Base-by-base conservation (phyloP, 2,113 vertebrate species). In the Vulpes ferrilata region DNA sequence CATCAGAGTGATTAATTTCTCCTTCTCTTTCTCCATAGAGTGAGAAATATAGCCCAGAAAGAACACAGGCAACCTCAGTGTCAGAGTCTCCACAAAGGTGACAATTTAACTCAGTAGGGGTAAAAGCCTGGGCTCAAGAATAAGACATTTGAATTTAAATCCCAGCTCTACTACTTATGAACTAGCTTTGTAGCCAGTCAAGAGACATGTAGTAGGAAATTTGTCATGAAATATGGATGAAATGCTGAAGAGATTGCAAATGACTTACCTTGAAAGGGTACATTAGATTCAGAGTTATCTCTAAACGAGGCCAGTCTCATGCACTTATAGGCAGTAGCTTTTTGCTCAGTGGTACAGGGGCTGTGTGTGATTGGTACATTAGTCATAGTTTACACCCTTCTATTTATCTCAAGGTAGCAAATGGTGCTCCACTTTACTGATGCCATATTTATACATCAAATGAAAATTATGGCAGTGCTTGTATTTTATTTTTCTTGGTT, bases 101-200 rank as follows among this genome's bases (percentile, higher is more conserved):
- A 73, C 19, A 93, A 12, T 30, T 10, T 76, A 9, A 9, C 5
- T 51, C 7, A 79, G 19, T 71, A 79, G 57, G 27, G 19, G 30
- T 80, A 71, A 92, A 95, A 30, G 3, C 19, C 22, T 76, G 25
- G 64, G 19, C 7, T 85, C 35, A 81, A 27, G 64, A 73, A 83
- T 51, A 23, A 91, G 67, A 38, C 60, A 85, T 88, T 53, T 38
- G 13, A 23, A 55, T 81, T 96, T 55, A 91, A 73, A 94, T 78
- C 4, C 4, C 19, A 85, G 19, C 67, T 92, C 6, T 62, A 60
- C 59, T 43, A 32, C 38, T 6, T 64, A 15, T 53, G 17, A 82
- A 4, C 25, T 32, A 32, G n/a, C 27, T 91, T 94, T n/a, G 53
- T 86, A 85, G 67, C 71, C 69, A 81, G 35, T 12, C 82, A 51